Evolutionary conservation across 30 jellyfish, hydroid and myxozoan genomes (phyloP), one percentile per base, ranked within the genome.

Genomic region (Clytia hemisphaerica): DNA sequence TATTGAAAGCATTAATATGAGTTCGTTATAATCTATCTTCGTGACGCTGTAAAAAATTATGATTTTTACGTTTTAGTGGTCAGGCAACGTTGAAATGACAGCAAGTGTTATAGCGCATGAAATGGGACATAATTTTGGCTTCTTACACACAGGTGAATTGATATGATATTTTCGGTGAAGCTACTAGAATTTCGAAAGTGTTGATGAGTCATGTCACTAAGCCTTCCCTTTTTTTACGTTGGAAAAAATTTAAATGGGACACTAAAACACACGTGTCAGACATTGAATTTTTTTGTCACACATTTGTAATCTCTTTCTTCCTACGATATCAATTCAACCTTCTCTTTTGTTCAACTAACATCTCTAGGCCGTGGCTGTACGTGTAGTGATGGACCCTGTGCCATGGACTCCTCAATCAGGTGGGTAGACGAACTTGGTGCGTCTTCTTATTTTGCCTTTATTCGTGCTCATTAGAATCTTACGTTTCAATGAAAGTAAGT

Each of bases 91-190:
- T 4, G 72, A 34, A 6, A 32, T 28, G 6, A 51, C 83, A 6
- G 92, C 92, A 26, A 75, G 78, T 0, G 76, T 92, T 4, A 77
- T 83, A 1, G 95, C 95, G 0, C 95, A 83, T 60, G 95, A 83
- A 44, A 31, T 83, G 45, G 95, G 95, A 27, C 95, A 83, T 55
- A 83, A 83, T 37, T 73, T 83, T 12, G 95, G 95, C 24, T 61
- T 83, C 77, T 35, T 73, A 24, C 95, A 83, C 37, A 83, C 75
- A n/a, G n/a, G n/a, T n/a, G n/a, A n/a, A n/a, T n/a, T n/a, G n/a
- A n/a, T n/a, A n/a, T n/a, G n/a, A n/a, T n/a, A n/a, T n/a, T n/a
- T n/a, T n/a, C n/a, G n/a, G n/a, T n/a, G n/a, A n/a, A n/a, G n/a
- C n/a, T n/a, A n/a, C n/a, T n/a, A n/a, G n/a, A n/a, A n/a, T n/a